These are phyloP conservation scores for Zeus faber DNA, from an alignment of 2,113 vertebrate genomes.

Conservation along the genomic window DNA sequence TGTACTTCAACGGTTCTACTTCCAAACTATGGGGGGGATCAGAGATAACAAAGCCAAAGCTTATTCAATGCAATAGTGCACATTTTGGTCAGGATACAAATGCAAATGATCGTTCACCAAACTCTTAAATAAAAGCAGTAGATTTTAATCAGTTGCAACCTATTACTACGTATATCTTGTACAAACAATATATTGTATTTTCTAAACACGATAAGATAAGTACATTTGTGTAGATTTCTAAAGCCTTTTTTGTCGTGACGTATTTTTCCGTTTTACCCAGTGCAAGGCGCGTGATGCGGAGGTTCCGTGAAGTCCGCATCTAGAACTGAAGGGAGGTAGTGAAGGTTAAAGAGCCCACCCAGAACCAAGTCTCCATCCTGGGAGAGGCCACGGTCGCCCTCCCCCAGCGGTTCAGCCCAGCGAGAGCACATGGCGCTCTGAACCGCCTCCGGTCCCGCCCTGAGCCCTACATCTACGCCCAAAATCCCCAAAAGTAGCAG, in stretches of 20 bases:
- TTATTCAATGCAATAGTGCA: too few species aligned
- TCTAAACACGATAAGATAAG: too few species aligned
- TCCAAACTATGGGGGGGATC: constrained; percentile 50
- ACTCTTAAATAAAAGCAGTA: neutral
- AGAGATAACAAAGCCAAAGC: too few species aligned
- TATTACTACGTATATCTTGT: too few species aligned
- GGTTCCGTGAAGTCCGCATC: constrained; percentile 42
- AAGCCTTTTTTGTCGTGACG: too few species aligned
- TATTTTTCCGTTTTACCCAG: constrained; percentile 61
- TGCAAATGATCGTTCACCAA: neutral
- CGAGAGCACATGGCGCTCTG: constrained; percentile 45
- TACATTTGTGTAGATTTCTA: too few species aligned
- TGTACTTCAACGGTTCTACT: constrained; percentile 37
- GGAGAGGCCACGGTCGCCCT: constrained; percentile 43
- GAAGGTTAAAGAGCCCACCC: constrained; percentile 62
- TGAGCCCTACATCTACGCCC: constrained; percentile 36
- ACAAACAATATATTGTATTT: too few species aligned
- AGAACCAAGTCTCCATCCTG: constrained; percentile 68
- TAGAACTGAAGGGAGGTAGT: constrained; percentile 34
- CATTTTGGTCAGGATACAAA: too few species aligned
- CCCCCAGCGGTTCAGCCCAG: constrained; percentile 23
- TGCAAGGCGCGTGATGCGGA: constrained; percentile 48
- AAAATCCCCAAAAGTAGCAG: constrained; percentile 40
- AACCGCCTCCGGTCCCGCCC: constrained; percentile 21
- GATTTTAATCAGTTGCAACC: neutral